Evolutionary conservation across 2,113 vertebrate genomes (phyloP), one percentile per base, ranked within the genome.

Genomic region (Onychorhynchus coronatus): DNA sequence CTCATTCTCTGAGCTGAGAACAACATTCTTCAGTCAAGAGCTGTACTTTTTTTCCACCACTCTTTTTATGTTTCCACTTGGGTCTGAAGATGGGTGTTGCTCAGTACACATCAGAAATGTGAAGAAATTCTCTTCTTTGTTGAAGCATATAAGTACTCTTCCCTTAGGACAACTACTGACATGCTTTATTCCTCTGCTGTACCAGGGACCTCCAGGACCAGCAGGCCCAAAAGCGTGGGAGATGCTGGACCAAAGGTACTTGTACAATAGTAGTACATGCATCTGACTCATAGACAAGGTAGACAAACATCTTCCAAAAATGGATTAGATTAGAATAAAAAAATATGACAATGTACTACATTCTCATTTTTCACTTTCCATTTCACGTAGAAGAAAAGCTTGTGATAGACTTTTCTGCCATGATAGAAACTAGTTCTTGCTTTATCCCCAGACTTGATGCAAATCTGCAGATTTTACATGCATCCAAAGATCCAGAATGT

Each of bases 241-340:
- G 96, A 98, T 73, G 97, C 98, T 49, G 99, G 99, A 89, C 81
- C 95, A 66, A 99, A 99, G 97, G 99, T 99, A 95, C 11, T 44
- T 70, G 15, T 85, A 15, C 31, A 66, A 11, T 41, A 16, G 16
- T 59, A 65, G 25, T 58, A 56, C 8, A 5, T 82, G 15, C 33
- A 41, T n/a, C 27, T 88, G 63, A 82, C 47, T 35, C 16, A 21
- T 37, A 63, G 63, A 35, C 41, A 37, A 62, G 50, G 23, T 44
- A 66, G 75, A n/a, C 28, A 85, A 59, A 41, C 20, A 39, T 37
- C 33, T 47, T 49, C 21, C 0, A 0, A 65, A 79, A 81, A 44
- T 27, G 6, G 12, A 11, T 65, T 65, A 27, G 14, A 50, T 73
- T 62, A 71, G 21, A 58, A 42, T 9, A 24, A 37, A 39, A 52